Conservation (phyloP, 2,888 invertebrate genomes). For the Acronicta leporina region DNA sequence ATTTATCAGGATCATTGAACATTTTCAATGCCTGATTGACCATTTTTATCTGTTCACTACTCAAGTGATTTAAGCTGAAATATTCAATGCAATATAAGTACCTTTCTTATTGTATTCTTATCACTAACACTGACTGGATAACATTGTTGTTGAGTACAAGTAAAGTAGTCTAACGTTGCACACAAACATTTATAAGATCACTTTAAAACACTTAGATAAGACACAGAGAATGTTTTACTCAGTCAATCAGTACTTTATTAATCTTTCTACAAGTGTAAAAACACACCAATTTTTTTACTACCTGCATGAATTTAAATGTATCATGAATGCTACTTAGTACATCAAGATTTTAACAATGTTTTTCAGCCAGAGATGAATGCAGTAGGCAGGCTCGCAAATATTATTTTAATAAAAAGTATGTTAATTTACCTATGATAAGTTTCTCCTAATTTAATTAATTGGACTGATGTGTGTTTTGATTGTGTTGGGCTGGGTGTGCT, state of each 20-base stretch:
- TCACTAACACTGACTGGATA: too few species aligned
- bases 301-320: too few species aligned
- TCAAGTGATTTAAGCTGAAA: slow-evolving; percentile 81
- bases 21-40: slow-evolving; percentile 82
- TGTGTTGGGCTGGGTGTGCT: slow-evolving; percentile 61
- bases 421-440: slow-evolving; percentile 81
- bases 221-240: too few species aligned
- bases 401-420: slow-evolving; percentile 11
- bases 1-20: slow-evolving; percentile 76
- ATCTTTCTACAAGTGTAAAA: too few species aligned
- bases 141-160: background rate
- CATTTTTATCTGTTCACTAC: slow-evolving; percentile 80
- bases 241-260: too few species aligned
- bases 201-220: too few species aligned
- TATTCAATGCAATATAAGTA: slow-evolving; percentile 2
- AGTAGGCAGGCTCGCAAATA: background rate
- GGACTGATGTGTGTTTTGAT: slow-evolving; percentile 78
- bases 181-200: too few species aligned
- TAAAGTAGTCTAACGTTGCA: too few species aligned
- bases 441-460: slow-evolving; percentile 82
- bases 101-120: too few species aligned
- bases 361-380: background rate
- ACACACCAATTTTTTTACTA: too few species aligned
- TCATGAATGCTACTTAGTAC: too few species aligned
- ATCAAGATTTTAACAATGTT: too few species aligned